These are phyloP conservation scores for Chrysogorgia sp. DNA, from an alignment of 92 coral and sea anemone genomes.

Conservation along the genomic window DNA sequence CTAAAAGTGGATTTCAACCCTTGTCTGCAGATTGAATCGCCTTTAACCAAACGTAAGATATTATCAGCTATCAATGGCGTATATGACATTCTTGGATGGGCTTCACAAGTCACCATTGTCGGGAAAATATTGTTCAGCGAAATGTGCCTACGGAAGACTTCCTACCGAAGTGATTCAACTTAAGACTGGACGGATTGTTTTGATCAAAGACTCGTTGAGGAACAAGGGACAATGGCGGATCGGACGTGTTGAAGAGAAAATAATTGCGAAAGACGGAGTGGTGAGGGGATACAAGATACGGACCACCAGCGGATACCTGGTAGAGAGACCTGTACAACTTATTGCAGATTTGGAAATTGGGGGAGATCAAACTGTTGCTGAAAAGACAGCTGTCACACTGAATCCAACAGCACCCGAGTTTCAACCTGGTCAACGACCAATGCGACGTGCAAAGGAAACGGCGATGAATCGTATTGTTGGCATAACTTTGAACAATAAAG, in stretches of 20 bases:
- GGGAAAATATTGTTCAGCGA: too few species aligned
- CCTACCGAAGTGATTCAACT: not conserved
- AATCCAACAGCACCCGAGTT: too few species aligned
- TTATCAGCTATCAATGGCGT: constrained; percentile 62
- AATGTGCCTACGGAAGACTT: too few species aligned
- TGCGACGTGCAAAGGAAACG: too few species aligned
- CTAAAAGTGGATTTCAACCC: constrained; percentile 4
- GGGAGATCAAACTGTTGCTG: too few species aligned
- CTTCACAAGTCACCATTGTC: constrained; percentile 43
- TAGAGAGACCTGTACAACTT: not conserved
- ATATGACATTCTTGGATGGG: constrained; percentile 63
- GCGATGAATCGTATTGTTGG: too few species aligned
- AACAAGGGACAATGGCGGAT: constrained; percentile 25
- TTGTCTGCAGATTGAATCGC: constrained; percentile 3
- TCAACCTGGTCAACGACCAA: too few species aligned
- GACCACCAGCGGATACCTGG: not conserved
- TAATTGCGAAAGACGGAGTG: constrained; percentile 15
- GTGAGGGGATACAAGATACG: not conserved
- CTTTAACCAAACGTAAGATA: constrained; percentile 67
- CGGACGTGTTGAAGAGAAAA: constrained; percentile 3
- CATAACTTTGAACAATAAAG: too few species aligned
- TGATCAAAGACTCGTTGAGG: constrained; percentile 32
- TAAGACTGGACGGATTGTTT: not conserved
- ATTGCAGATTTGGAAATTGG: not conserved
- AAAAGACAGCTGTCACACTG: too few species aligned